These are phyloP conservation scores for Holacanthus passer DNA, from an alignment of 2,113 vertebrate genomes.

Conservation along the genomic window DNA sequence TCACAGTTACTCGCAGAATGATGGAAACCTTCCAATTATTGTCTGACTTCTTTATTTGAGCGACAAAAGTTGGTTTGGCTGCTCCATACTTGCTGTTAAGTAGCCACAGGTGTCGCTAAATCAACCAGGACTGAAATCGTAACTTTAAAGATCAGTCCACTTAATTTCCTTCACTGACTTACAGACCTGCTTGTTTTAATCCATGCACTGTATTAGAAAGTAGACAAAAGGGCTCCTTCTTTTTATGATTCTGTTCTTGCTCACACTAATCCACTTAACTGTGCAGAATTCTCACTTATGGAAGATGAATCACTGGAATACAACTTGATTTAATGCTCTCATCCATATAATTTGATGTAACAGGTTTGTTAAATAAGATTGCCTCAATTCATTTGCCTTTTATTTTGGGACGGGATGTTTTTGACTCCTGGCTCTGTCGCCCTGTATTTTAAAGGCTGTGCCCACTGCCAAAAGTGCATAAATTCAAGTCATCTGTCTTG, in stretches of 20 bases:
- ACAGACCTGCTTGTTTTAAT: conserved; percentile 24
- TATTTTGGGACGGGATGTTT: conserved; percentile 23
- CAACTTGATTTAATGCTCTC: conserved; percentile 31
- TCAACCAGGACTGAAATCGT: no score
- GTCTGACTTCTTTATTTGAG: no score
- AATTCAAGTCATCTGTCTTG: neutral
- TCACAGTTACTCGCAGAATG: no score
- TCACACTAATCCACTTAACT: conserved; percentile 44
- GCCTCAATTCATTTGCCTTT: conserved; percentile 9
- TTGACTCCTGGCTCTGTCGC: neutral
- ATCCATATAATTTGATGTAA: conserved; percentile 30
- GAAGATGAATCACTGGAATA: conserved; percentile 36
- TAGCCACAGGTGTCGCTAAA: no score
- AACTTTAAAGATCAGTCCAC: conserved; percentile 3
- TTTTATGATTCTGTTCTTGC: conserved; percentile 17
- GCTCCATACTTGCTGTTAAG: no score
- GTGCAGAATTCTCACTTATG: conserved; percentile 25
- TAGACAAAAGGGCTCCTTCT: conserved; percentile 1
- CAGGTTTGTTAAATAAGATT: conserved; percentile 32
- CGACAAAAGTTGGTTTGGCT: no score
- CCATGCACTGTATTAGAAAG: conserved; percentile 1
- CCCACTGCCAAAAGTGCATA: conserved; percentile 19
- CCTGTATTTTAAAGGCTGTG: conserved; percentile 9
- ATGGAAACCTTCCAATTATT: no score
- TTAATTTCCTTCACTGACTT: conserved; percentile 9